phyloP scores from a whole-genome alignment of 2,888 invertebrate genomes.

The Sepiola atlantica region DNA sequence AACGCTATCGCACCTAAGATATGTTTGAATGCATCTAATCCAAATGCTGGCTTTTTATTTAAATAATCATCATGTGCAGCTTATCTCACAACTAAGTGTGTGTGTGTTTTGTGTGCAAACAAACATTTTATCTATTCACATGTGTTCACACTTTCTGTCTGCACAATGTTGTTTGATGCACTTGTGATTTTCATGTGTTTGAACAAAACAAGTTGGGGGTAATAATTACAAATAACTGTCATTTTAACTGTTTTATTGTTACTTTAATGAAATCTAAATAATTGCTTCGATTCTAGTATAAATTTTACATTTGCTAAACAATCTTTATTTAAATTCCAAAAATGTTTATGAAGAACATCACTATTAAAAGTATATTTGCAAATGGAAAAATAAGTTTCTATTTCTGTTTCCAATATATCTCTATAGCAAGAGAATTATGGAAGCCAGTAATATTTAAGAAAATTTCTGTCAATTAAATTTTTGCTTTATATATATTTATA shows the following conservation, averaged over 20 bases:
- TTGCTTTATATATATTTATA: background rate
- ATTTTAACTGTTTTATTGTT: background rate
- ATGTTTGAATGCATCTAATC: background rate
- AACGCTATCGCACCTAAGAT: background rate
- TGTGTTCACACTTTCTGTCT: background rate
- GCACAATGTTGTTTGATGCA: slow-evolving; percentile 19
- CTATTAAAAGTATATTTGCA: background rate
- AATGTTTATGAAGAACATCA: background rate
- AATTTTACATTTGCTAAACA: background rate
- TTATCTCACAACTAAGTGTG: background rate
- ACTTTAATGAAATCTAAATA: background rate
- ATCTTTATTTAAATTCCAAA: background rate
- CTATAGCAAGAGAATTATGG: background rate
- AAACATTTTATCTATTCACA: background rate
- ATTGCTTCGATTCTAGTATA: background rate
- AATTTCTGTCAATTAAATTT: background rate
- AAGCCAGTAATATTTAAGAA: background rate
- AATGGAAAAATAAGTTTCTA: background rate
- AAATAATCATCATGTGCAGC: background rate
- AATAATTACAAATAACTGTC: background rate
- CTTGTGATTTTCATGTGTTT: background rate
- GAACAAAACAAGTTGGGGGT: background rate
- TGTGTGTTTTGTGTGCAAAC: background rate
- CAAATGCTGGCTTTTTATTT: background rate
- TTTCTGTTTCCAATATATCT: background rate